Evolutionary conservation across 2,888 invertebrate species (phyloP), one percentile per base, ranked within the genome.

Genomic region (Sialis lutaria): DNA sequence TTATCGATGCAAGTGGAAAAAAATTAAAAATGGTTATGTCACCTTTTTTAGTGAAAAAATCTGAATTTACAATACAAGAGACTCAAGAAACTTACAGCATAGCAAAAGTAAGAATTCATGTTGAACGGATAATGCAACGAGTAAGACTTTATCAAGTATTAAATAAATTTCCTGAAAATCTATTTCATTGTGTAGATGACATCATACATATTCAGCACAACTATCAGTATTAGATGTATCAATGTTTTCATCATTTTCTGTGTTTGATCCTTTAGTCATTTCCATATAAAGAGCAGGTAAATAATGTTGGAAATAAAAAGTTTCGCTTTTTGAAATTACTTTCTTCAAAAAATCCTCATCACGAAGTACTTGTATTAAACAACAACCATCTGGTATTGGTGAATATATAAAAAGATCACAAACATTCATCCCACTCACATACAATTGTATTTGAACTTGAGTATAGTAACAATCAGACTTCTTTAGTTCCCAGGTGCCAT

Each of bases 371-470:
- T 1, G 1, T 7, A 50, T n/a, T 9, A 22, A 44, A 44, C 40
- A 45, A 40, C 46, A 32, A 13, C 50, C 48, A 41, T 49, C 31
- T 45, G 32, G 30, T 2, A 48, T 22, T 12, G 42, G 49, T 8
- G 50, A 46, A 39, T 46, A 48, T 1, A 50, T 30, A 10, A 50
- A 50, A 1, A 50, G 9, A 48, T 49, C 48, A 41, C 50, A 46
- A 3, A 43, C 6, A n/a, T 1, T 33, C 33, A 49, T 9, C 5
- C 48, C 48, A 35, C 33, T 40, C 4, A 48, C 41, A 31, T 50
- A 49, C 50, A 50, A 43, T 48, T 49, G 48, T 30, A 48, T 40
- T 43, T 50, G 50, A 7, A 33, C 10, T 41, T 49, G 49, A 33
- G 43, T 43, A 10, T 6, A 43, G 13, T 43, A 43, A 4, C 32